phyloP scores from a whole-genome alignment of 1,140 invertebrate genomes.

The Calephelis nemesis region DNA sequence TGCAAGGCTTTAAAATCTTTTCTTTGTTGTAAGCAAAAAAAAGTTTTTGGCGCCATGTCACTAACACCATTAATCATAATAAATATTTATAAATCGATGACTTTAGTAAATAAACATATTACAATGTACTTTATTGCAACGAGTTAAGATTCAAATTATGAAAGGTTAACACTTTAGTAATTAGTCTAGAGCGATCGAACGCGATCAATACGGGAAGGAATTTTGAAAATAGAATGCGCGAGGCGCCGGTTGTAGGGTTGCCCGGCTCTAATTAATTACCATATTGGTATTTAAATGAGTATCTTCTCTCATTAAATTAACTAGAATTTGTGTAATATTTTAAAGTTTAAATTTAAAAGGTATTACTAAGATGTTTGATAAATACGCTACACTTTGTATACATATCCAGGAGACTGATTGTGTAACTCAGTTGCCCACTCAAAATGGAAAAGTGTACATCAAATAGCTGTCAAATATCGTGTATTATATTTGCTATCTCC shows the following conservation, averaged over 20 bases:
- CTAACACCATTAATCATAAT: constrained; percentile 33
- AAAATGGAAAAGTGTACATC: no score
- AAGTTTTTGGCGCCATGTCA: constrained; percentile 38
- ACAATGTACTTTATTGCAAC: constrained; percentile 7
- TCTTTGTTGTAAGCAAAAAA: constrained; percentile 21
- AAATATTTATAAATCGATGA: constrained; percentile 34
- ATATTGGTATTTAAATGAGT: constrained; percentile 12
- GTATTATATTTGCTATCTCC: no score
- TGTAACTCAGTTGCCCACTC: no score
- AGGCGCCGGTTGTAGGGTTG: constrained; percentile 44
- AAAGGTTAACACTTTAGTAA: constrained; percentile 36
- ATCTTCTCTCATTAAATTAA: background rate
- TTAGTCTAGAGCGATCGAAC: constrained; percentile 56
- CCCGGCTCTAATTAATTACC: constrained; percentile 22
- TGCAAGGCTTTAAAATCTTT: background rate
- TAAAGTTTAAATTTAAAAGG: no score
- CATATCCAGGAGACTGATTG: no score
- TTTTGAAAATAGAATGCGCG: constrained; percentile 66
- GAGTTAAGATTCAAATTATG: background rate
- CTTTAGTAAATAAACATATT: constrained; percentile 3
- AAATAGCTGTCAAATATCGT: no score
- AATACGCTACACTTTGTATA: no score
- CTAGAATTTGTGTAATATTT: no score
- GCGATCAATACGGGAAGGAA: constrained; percentile 61
- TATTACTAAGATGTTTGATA: no score